Percentiles rank a stretch among this genome's conserved stretches.
phyloP scores from a whole-genome alignment of 2,113 vertebrate genomes.

The Poeciliopsis turrubarensis region DNA sequence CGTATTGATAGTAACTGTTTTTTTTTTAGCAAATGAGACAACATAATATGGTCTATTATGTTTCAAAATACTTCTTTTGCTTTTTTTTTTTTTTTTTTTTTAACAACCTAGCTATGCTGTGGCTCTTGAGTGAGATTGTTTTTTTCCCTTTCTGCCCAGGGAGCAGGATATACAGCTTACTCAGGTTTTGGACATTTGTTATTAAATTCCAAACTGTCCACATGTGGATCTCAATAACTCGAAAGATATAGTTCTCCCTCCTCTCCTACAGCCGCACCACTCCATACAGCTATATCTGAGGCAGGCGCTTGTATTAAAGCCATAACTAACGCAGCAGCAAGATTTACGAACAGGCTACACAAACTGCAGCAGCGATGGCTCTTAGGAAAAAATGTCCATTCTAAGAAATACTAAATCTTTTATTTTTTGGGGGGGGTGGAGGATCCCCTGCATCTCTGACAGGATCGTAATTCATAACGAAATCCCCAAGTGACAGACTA shows the following conservation, averaged over 20 bases:
- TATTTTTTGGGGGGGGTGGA: not conserved
- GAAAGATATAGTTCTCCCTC: not conserved
- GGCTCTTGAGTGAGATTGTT: not conserved
- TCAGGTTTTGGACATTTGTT: not conserved
- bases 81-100: not conserved
- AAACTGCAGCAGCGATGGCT: not conserved
- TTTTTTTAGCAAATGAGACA: no score
- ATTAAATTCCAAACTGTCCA: not conserved
- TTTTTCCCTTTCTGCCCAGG: not conserved
- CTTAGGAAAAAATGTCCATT: not conserved
- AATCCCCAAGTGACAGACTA: not conserved
- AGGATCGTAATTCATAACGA: not conserved
- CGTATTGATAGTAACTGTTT: not conserved
- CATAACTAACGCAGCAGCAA: not conserved
- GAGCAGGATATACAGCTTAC: no score
- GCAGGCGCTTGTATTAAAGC: not conserved
- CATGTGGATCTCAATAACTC: not conserved
- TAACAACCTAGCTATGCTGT: not conserved
- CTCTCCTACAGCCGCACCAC: no score
- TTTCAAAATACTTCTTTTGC: no score
- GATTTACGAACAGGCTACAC: no score
- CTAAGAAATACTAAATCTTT: not conserved
- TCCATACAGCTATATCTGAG: not conserved
- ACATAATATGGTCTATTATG: no score
- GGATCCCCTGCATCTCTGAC: not conserved